Percentiles rank a stretch among this genome's conserved stretches.
phyloP scores from a whole-genome alignment of 2,888 invertebrate genomes.

The Caenorhabditis becei region DNA sequence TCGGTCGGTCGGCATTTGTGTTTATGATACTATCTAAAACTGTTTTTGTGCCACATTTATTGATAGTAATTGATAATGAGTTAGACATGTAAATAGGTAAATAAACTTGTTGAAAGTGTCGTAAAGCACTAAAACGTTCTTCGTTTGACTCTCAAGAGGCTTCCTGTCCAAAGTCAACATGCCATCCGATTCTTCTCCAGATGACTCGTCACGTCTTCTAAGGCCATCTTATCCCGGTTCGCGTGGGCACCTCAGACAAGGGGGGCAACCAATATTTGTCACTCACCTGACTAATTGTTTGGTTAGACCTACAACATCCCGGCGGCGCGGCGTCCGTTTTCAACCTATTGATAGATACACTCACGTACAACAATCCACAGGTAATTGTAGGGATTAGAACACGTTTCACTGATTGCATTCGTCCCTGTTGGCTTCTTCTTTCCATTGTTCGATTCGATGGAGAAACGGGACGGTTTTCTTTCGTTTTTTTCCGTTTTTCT shows the following conservation, averaged over 20 bases:
- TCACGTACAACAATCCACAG: conserved; percentile 49
- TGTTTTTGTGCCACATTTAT: background rate
- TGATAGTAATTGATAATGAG: too few species aligned
- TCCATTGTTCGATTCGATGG: conserved; percentile 15
- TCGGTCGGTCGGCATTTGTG: too few species aligned
- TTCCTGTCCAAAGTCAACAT: conserved; percentile 44
- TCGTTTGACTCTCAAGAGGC: conserved; percentile 39
- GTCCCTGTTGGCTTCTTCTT: background rate
- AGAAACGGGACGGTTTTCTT: conserved; percentile 20
- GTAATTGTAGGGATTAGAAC: conserved; percentile 61
- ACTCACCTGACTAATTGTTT: conserved; percentile 61
- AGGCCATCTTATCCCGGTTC: conserved; percentile 36
- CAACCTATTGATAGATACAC: conserved; percentile 57
- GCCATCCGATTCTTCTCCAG: conserved; percentile 1
- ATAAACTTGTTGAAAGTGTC: too few species aligned
- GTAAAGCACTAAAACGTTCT: too few species aligned
- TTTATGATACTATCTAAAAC: background rate
- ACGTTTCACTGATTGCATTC: conserved; percentile 59
- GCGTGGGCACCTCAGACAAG: conserved; percentile 48
- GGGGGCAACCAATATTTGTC: conserved; percentile 55
- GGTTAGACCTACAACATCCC: conserved; percentile 59
- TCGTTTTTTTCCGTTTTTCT: conserved; percentile 17
- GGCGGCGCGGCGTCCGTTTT: conserved; percentile 49
- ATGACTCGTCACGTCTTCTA: conserved; percentile 20
- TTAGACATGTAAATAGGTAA: too few species aligned